Percentiles rank a stretch among this genome's conserved stretches.
Conservation (phyloP, 1,140 invertebrate genomes). For the Caerostris extrusa region DNA sequence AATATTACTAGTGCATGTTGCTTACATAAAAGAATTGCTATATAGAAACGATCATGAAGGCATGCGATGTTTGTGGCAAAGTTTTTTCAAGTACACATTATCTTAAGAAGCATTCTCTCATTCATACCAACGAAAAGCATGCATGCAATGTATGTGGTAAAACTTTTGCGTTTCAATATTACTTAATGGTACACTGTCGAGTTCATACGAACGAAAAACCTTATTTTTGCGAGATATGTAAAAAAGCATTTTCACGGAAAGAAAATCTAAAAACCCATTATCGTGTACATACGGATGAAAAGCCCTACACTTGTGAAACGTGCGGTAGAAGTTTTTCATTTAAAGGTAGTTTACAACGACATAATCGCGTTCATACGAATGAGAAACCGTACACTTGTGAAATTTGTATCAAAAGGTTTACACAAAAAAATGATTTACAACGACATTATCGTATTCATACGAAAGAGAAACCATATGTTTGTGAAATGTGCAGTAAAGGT, state of each 20-base stretch:
- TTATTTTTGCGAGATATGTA: conserved; percentile 33
- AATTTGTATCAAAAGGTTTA: neutral
- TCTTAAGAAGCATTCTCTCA: neutral
- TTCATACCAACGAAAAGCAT: neutral
- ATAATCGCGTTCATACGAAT: neutral
- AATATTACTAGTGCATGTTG: too few relatives aligned
- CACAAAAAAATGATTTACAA: neutral
- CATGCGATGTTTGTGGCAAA: neutral
- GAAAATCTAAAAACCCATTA: neutral
- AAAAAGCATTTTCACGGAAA: neutral
- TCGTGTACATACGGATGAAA: conserved; percentile 24
- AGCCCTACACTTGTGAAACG: conserved; percentile 77
- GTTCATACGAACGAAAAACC: conserved; percentile 51
- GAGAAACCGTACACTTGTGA: conserved; percentile 26
- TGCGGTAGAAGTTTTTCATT: conserved; percentile 82
- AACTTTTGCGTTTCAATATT: neutral
- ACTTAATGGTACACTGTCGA: neutral
- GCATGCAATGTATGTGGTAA: neutral
- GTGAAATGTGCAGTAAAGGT: neutral
- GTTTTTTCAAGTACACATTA: neutral
- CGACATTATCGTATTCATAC: neutral
- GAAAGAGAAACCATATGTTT: neutral
- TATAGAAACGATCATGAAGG: too few relatives aligned
- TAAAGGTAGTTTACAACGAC: neutral
- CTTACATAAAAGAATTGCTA: too few relatives aligned